Percentiles rank a stretch among this genome's conserved stretches.
Conservation (phyloP, 1,140 invertebrate genomes). For the Augochlora pura region DNA sequence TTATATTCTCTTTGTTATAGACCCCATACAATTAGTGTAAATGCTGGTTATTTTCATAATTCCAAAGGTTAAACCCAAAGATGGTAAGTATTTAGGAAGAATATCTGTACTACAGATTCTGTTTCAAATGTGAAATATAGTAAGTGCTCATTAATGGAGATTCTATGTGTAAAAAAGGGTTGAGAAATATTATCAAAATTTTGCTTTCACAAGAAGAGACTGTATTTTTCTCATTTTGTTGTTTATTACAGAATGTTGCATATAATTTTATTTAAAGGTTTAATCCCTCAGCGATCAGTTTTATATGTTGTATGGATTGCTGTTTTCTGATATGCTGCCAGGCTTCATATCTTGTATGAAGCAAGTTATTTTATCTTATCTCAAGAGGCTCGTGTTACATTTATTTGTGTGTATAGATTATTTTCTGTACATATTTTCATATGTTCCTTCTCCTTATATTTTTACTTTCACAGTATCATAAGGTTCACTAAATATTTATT, state of each 20-base stretch:
- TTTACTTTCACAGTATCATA: no score
- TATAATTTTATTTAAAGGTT: background rate
- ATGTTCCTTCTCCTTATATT: no score
- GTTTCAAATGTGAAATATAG: constrained; percentile 37
- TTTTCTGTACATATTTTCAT: no score
- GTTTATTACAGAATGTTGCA: background rate
- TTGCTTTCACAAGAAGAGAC: background rate
- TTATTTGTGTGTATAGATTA: no score
- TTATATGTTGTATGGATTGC: no score
- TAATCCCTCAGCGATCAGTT: background rate
- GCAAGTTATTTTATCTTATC: no score
- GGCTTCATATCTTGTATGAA: no score
- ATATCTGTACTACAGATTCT: constrained; percentile 63
- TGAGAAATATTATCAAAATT: background rate
- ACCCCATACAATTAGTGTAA: constrained; percentile 79
- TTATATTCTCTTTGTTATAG: constrained; percentile 80
- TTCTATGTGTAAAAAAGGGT: background rate
- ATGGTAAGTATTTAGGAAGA: constrained; percentile 78
- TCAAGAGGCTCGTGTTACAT: no score
- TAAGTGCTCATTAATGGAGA: constrained; percentile 3
- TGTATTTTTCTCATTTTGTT: background rate
- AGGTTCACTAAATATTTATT: no score
- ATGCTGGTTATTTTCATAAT: constrained; percentile 80
- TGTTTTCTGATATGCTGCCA: no score
- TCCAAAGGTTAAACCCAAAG: constrained; percentile 77